These are phyloP conservation scores for Cephalopholis sonnerati DNA, from an alignment of 2,113 vertebrate genomes.

Conservation along the genomic window DNA sequence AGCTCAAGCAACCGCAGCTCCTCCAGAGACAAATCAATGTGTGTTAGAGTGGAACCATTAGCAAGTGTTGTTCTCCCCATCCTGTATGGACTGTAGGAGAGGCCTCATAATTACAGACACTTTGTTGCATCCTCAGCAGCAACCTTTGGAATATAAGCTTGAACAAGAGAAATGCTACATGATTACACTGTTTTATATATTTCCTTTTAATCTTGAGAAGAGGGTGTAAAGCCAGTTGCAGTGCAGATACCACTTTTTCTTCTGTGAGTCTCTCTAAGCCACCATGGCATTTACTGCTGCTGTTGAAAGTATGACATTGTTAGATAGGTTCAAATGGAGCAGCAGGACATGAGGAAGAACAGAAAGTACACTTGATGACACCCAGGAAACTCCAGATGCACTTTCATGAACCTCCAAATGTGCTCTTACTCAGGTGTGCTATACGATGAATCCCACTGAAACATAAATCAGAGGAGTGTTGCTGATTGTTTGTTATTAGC, in stretches of 20 bases:
- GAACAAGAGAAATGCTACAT: not conserved
- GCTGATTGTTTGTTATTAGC: too few species aligned
- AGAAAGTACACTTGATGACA: slow-evolving; percentile 22
- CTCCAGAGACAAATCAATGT: not conserved
- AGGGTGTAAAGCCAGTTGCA: too few species aligned
- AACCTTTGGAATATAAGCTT: not conserved
- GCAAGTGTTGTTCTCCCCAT: not conserved
- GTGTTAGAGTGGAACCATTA: not conserved
- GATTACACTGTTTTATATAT: too few species aligned
- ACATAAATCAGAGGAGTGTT: too few species aligned
- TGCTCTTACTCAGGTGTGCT: too few species aligned
- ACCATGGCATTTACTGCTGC: not conserved
- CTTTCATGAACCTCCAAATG: too few species aligned
- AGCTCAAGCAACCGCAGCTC: not conserved
- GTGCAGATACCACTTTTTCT: not conserved
- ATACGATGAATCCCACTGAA: too few species aligned
- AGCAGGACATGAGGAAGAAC: slow-evolving; percentile 9
- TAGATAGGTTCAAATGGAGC: slow-evolving; percentile 32
- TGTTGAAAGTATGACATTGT: slow-evolving; percentile 38
- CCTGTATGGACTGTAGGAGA: not conserved
- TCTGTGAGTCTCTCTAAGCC: not conserved
- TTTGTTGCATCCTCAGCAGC: not conserved
- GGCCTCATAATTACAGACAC: not conserved
- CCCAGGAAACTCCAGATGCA: slow-evolving; percentile 35
- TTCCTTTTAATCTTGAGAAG: too few species aligned